A percentile compares a stretch with the other conserved stretches of the same genome.
phyloP scores from a whole-genome alignment of 2,797 vertebrate species.

The Selene dorsalis region DNA sequence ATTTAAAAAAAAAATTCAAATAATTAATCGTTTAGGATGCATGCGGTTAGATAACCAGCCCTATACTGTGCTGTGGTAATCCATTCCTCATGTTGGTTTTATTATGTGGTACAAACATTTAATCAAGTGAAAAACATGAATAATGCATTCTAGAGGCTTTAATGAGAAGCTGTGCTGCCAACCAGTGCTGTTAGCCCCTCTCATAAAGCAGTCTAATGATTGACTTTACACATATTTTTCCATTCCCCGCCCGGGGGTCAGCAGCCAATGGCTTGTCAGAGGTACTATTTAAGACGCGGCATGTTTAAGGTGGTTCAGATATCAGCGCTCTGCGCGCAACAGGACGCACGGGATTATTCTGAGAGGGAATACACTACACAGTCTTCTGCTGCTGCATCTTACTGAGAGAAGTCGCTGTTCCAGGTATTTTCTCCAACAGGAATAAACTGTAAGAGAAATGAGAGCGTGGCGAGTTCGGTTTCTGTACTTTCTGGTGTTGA shows the following conservation, averaged over 20 bases:
- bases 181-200: neutral
- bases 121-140: neutral
- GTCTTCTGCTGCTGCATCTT: neutral
- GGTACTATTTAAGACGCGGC: slow-evolving; percentile 81
- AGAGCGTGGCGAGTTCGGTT: slow-evolving; percentile 63
- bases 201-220: slow-evolving; percentile 66
- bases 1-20: neutral
- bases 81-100: neutral
- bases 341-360: slow-evolving; percentile 49
- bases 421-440: slow-evolving; percentile 22
- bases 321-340: slow-evolving; percentile 59
- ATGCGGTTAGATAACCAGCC: neutral
- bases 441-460: slow-evolving; percentile 76
- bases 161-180: neutral
- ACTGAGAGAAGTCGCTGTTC: neutral
- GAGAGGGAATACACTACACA: slow-evolving; percentile 3
- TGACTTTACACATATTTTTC: slow-evolving; percentile 61
- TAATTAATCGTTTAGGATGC: neutral
- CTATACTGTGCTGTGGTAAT: neutral
- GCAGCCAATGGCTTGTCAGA: slow-evolving; percentile 76
- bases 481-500: slow-evolving; percentile 76
- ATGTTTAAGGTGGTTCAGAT: slow-evolving; percentile 76
- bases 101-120: neutral
- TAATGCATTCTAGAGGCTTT: neutral
- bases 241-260: slow-evolving; percentile 71